These are phyloP conservation scores for Taurulus bubalis DNA, from an alignment of 2,113 vertebrate species.

Conservation along the genomic window DNA sequence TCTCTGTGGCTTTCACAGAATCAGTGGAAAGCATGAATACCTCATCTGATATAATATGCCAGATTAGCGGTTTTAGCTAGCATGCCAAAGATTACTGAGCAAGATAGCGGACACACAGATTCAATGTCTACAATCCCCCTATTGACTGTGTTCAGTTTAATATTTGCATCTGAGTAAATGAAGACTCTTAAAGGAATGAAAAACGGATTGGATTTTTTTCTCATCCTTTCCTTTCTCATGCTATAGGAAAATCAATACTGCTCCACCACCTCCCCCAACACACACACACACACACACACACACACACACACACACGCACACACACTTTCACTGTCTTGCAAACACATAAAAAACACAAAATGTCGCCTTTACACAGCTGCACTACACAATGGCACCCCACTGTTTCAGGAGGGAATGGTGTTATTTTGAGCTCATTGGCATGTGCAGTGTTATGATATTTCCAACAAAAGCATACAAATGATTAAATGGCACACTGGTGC, in stretches of 20 bases:
- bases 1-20: conserved; percentile 76
- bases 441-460: conserved; percentile 13
- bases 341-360: conserved; percentile 56
- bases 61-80: conserved; percentile 83
- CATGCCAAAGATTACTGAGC: conserved; percentile 77
- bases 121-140: conserved; percentile 75
- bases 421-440: conserved; percentile 28
- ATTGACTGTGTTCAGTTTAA: conserved; percentile 76
- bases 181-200: conserved; percentile 80
- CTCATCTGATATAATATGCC: conserved; percentile 82
- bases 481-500: conserved; percentile 8
- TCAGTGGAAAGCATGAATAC: conserved; percentile 79
- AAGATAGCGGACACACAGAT: conserved; percentile 75
- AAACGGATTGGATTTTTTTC: conserved; percentile 71
- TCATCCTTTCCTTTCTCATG: conserved; percentile 64
- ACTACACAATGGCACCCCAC: not conserved
- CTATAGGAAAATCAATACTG: conserved; percentile 78
- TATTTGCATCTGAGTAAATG: conserved; percentile 82
- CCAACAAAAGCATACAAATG: not conserved
- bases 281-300: conserved; percentile 8
- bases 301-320: conserved; percentile 4
- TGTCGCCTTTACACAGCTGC: conserved; percentile 57
- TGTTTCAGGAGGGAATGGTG: conserved; percentile 2
- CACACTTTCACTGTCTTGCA: conserved; percentile 42
- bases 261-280: not conserved